Conservation (phyloP, 2,797 vertebrate species). For the Galagoides demidoff region DNA sequence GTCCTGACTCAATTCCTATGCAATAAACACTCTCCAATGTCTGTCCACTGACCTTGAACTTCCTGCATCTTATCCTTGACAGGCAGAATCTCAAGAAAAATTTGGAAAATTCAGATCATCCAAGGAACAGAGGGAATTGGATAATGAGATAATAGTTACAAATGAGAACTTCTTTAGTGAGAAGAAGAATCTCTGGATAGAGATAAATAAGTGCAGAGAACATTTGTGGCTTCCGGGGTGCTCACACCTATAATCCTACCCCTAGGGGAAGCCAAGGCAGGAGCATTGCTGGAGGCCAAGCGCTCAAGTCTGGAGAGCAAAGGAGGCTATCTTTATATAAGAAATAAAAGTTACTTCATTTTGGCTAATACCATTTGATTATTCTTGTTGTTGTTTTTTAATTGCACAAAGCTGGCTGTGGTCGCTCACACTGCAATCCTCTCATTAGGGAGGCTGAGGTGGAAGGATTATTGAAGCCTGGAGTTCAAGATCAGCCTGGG, state of each 20-base stretch:
- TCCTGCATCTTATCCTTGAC: neutral
- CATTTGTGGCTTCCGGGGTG: neutral
- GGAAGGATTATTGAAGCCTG: neutral
- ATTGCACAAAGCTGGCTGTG: neutral
- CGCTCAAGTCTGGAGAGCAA: neutral
- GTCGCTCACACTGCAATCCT: neutral
- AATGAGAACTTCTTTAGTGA: neutral
- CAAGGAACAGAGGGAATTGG: neutral
- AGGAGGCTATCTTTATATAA: neutral
- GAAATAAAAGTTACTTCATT: conserved; percentile 44
- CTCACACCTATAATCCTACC: neutral
- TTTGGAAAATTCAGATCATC: neutral
- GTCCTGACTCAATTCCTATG: neutral
- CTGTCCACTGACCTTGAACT: neutral
- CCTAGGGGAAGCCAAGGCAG: neutral
- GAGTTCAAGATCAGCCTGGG: neutral
- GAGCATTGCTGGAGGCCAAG: neutral
- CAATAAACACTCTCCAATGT: neutral
- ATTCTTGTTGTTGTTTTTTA: conserved; percentile 41
- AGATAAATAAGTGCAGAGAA: neutral
- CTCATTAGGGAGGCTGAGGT: neutral
- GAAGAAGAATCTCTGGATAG: neutral
- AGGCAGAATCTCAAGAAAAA: neutral
- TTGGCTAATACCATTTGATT: neutral
- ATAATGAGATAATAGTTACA: neutral